Base-by-base conservation (phyloP, 2,888 invertebrate species). In the Onchidella celtica region DNA sequence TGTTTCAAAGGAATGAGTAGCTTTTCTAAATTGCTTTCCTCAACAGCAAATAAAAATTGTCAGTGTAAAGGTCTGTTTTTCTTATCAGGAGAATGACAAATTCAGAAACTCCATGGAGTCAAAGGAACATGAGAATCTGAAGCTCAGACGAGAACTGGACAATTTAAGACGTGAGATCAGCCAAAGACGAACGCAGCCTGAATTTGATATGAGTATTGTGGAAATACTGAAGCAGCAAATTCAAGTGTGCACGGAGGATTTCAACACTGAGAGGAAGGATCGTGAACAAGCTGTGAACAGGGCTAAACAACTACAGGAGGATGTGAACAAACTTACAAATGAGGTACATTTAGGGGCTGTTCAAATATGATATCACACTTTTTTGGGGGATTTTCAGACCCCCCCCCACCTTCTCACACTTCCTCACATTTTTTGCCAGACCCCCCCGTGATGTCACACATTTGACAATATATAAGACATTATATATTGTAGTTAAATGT, bases 171-270 rank as follows among this genome's bases (percentile, higher is more conserved):
- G 65, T 34, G 68, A 80, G 29, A 59, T 82, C 29, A 77, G 85
- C 85, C 59, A 79, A 34, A 79, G 83, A 65, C 55, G 76, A 17
- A 82, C 87, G 27, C 77, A 87, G 55, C 84, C 84, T 27, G 83
- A 83, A 4, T 73, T 63, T 61, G 81, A 72, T 63, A 66, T 40
- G 6, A 82, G 80, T 57, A 88, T 86, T 0, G 85, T 89, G 0
- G 87, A 88, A 57, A 89, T 89, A 4, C 83, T 90, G 6, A 90
- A 89, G 78, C 88, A 89, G 32, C 91, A 91, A 83, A 89, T 91
- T 29, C 90, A 90, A 80, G 88, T 90, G 36, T 91, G 89, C 78
- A 90, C 90, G 1, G 90, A 91, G 79, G 91, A 91, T 84, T 91
- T 91, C 81, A 89, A 90, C 77, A 88, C 88, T 1, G 91, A 91